phyloP scores from a whole-genome alignment of 2,797 vertebrate species.

The Microctenopoma lineatum region DNA sequence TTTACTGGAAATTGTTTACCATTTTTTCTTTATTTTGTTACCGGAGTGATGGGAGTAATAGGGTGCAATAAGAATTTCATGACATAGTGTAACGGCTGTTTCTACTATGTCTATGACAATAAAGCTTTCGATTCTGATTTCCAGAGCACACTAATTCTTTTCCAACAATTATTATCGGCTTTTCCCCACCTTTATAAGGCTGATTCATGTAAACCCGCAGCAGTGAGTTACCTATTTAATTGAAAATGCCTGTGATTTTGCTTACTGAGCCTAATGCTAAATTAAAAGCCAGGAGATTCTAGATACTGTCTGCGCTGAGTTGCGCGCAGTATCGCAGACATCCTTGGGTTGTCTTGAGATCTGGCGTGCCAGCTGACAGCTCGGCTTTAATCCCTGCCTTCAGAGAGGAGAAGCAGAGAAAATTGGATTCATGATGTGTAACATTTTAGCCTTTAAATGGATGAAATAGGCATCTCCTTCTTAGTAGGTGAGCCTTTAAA shows the following conservation, averaged over 20 bases:
- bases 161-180: conserved; percentile 52
- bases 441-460: conserved; percentile 84
- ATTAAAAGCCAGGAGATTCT: conserved; percentile 79
- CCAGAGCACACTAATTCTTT: conserved; percentile 46
- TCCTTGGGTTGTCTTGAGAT: conserved; percentile 76
- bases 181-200: conserved; percentile 43
- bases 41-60: too few species aligned
- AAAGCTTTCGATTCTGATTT: conserved; percentile 15
- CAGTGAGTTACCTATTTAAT: conserved; percentile 68
- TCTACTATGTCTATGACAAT: too few species aligned
- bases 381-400: conserved; percentile 84
- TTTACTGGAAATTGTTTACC: too few species aligned
- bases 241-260: conserved; percentile 74
- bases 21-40: too few species aligned
- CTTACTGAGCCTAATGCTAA: conserved; percentile 78
- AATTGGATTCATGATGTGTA: conserved; percentile 85
- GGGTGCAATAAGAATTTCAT: too few species aligned
- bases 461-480: conserved; percentile 79
- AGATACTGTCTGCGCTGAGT: conserved; percentile 77
- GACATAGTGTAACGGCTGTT: too few species aligned
- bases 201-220: conserved; percentile 57
- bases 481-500: conserved; percentile 79
- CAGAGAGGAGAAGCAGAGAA: conserved; percentile 76
- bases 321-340: conserved; percentile 71
- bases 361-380: conserved; percentile 79